Base-by-base conservation (phyloP, 2,888 invertebrate species). In the Galerucella pusilla region DNA sequence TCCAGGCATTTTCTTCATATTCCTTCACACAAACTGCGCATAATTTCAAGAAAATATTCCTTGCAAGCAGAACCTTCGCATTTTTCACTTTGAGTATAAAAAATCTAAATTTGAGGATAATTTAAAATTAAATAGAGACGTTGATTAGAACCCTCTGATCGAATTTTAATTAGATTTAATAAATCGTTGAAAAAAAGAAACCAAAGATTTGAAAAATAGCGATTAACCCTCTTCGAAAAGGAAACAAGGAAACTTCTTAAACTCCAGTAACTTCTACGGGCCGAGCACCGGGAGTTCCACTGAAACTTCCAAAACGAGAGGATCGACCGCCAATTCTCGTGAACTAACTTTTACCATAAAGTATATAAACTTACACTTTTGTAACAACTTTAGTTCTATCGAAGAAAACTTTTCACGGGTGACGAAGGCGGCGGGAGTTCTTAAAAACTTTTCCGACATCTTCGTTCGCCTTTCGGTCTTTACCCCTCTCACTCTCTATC, bases 301-400 rank as follows among this genome's bases (percentile, higher is more conserved):
- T 54, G 42, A 70, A 70, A 35, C 20, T 64, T 54, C 61, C 69
- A 60, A 54, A 69, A 60, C 49, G 61, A 54, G 61, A 25, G 64
- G 52, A 70, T 70, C 70, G 70, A 70, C 70, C 70, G 70, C 70
- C 70, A 70, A 63, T 70, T 70, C 83, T 84, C 85, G 84, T 83
- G 85, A 85, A 86, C 87, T 86, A 88, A 88, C 88, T 88, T 88
- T 85, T 85, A 84, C 87, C 87, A 88, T 88, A 88, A 87, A 88
- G 87, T 88, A 87, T 87, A 87, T 87, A 87, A 87, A 88, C 87
- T 88, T 86, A 87, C 87, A 88, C 87, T 88, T 88, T 88, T 87
- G 87, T 87, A 88, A 87, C 87, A 88, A 87, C 87, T 88, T 88
- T 85, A 86, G 87, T 87, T 87, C 75, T 71, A 69, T 60, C 61